Percentiles rank a stretch among this genome's conserved stretches.
Evolutionary conservation across 2,888 invertebrate genomes (phyloP).

Genomic region (Poecilus cupreus): DNA sequence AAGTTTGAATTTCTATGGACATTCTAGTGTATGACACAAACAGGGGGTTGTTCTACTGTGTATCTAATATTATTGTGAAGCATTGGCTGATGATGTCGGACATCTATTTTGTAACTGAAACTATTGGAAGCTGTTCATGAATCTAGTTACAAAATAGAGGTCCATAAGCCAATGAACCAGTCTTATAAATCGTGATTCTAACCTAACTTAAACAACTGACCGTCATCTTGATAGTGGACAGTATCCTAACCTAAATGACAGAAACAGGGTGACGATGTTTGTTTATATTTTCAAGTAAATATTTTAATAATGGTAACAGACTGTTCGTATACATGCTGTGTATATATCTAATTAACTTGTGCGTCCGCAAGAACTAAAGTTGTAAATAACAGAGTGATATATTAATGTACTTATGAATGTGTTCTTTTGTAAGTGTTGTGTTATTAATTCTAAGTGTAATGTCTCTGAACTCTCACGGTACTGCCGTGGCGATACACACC

Average conservation of each 20-base stretch:
- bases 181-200: background rate
- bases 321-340: constrained; percentile 31
- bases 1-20: constrained; percentile 26
- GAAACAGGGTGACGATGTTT: constrained; percentile 55
- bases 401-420: constrained; percentile 53
- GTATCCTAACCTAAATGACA: constrained; percentile 44
- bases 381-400: constrained; percentile 48
- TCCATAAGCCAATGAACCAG: background rate
- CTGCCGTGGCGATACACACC: constrained; percentile 10
- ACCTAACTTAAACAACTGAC: constrained; percentile 22
- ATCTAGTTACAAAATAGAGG: no score
- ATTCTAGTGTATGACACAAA: background rate
- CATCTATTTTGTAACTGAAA: no score
- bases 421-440: constrained; percentile 54
- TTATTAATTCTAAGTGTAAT: constrained; percentile 50
- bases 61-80: background rate
- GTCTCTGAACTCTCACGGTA: constrained; percentile 27
- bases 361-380: constrained; percentile 56
- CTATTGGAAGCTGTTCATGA: no score
- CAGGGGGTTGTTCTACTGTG: background rate
- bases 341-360: constrained; percentile 42
- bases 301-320: constrained; percentile 49
- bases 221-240: constrained; percentile 54
- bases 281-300: constrained; percentile 55
- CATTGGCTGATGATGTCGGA: no score